These are phyloP conservation scores for Melanotaenia maccullochi DNA, from an alignment of 2,797 vertebrate genomes.

Conservation along the genomic window DNA sequence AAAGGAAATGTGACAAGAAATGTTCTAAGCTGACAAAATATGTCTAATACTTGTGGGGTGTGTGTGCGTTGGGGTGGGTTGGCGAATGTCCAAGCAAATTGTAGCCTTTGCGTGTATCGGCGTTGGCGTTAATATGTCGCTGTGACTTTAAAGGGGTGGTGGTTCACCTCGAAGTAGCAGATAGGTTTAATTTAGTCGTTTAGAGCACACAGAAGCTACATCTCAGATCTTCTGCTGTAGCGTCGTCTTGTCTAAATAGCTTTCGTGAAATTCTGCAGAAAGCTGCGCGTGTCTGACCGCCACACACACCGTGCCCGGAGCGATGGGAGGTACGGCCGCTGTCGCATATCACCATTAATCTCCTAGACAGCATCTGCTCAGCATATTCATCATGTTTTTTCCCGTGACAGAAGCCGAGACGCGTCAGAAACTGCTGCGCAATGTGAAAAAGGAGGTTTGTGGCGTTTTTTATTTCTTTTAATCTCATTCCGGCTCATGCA, in stretches of 20 bases:
- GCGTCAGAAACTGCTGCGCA: slow-evolving; percentile 94
- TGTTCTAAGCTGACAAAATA: no score
- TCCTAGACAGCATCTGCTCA: slow-evolving; percentile 34
- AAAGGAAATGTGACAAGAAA: no score
- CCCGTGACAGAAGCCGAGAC: slow-evolving; percentile 90
- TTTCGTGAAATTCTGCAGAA: slow-evolving; percentile 12
- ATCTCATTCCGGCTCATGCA: slow-evolving; percentile 28
- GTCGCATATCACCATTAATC: slow-evolving; percentile 36
- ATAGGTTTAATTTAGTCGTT: slow-evolving; percentile 64
- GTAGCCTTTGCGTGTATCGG: not conserved
- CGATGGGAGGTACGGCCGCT: slow-evolving; percentile 80
- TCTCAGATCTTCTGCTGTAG: slow-evolving; percentile 33
- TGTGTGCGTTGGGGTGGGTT: not conserved
- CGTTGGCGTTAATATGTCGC: slow-evolving; percentile 31
- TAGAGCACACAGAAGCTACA: slow-evolving; percentile 41
- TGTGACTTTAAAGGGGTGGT: slow-evolving; percentile 84
- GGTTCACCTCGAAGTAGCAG: slow-evolving; percentile 68
- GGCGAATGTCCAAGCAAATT: not conserved
- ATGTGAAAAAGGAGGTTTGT: slow-evolving; percentile 96
- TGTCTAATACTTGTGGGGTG: no score
- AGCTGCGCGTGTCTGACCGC: slow-evolving; percentile 34
- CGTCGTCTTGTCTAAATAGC: not conserved
- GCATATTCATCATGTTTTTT: slow-evolving; percentile 68
- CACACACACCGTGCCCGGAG: slow-evolving; percentile 37
- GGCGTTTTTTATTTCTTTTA: slow-evolving; percentile 23